Evolutionary conservation across 2,888 invertebrate species (phyloP).

Genomic region (Drosophila maculinotata): DNA sequence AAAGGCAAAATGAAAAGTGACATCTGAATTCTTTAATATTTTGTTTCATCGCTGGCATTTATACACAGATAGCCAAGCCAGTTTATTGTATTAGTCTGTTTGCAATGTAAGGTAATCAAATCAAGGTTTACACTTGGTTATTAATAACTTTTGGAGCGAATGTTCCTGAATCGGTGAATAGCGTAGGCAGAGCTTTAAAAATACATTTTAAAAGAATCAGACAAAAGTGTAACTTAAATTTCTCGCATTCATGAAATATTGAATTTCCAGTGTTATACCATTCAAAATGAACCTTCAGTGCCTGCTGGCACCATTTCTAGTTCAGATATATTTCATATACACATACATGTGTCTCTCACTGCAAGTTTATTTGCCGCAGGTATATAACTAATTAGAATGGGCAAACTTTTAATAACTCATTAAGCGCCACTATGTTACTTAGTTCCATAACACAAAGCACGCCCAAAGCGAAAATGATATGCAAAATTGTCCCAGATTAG

Average conservation of each 20-base stretch:
- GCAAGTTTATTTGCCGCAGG: constrained; percentile 37
- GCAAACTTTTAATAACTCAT: constrained; percentile 67
- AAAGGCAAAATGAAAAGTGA: constrained; percentile 63
- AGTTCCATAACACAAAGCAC: constrained; percentile 18
- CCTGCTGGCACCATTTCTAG: no score
- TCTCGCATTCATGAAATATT: no score
- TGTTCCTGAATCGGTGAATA: no score
- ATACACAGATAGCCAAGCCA: constrained; percentile 10
- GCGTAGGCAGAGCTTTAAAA: no score
- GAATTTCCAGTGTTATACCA: no score
- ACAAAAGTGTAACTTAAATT: no score
- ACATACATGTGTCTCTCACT: no score
- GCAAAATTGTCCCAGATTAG: constrained; percentile 51
- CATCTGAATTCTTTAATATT: constrained; percentile 61
- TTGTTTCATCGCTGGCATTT: constrained; percentile 29
- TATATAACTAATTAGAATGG: constrained; percentile 46
- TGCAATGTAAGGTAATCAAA: constrained; percentile 43
- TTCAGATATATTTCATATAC: no score
- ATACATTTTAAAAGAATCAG: no score
- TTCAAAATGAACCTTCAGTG: no score
- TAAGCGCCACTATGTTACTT: constrained; percentile 39
- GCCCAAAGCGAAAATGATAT: constrained; percentile 48
- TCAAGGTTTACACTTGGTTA: constrained; percentile 23
- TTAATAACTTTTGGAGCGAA: neutral
- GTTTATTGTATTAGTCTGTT: constrained; percentile 36